Evolutionary conservation across 2,888 invertebrate species (phyloP).

Genomic region (Nemotelus nigrinus): DNA sequence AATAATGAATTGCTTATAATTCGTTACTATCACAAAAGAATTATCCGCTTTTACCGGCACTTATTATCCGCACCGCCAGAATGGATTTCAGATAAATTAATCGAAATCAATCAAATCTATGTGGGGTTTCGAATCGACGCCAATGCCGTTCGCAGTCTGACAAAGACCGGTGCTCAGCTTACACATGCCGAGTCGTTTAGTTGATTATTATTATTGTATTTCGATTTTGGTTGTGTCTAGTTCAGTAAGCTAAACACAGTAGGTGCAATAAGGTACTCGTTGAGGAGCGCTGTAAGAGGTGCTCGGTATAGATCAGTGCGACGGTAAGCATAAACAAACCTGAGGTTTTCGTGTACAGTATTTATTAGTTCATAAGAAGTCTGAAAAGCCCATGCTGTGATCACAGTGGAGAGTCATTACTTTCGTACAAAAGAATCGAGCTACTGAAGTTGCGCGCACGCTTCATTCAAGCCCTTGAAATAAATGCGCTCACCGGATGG

Average conservation of each 20-base stretch:
- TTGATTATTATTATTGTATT: constrained; percentile 18
- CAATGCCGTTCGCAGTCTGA: background rate
- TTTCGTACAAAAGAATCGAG: constrained; percentile 37
- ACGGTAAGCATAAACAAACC: background rate
- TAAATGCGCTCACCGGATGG: background rate
- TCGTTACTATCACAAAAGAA: constrained; percentile 30
- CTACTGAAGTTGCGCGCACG: constrained; percentile 42
- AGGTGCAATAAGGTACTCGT: background rate
- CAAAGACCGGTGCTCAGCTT: background rate
- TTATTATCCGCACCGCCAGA: constrained; percentile 20
- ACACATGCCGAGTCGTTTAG: background rate
- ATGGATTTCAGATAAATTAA: constrained; percentile 41
- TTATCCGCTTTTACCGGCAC: background rate
- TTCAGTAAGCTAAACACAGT: background rate
- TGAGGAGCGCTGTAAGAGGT: too few relatives aligned
- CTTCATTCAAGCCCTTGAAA: background rate
- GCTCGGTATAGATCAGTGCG: background rate
- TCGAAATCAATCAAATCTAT: constrained; percentile 43
- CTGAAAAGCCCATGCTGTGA: constrained; percentile 47
- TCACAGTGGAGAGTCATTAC: constrained; percentile 46
- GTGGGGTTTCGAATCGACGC: constrained; percentile 32
- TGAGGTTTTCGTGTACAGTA: constrained; percentile 28
- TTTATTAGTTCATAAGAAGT: constrained; percentile 40
- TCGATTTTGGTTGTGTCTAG: constrained; percentile 25
- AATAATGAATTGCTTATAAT: constrained; percentile 40